These are phyloP conservation scores for Diachasmimorpha longicaudata DNA, from an alignment of 1,140 invertebrate species.

Conservation along the genomic window DNA sequence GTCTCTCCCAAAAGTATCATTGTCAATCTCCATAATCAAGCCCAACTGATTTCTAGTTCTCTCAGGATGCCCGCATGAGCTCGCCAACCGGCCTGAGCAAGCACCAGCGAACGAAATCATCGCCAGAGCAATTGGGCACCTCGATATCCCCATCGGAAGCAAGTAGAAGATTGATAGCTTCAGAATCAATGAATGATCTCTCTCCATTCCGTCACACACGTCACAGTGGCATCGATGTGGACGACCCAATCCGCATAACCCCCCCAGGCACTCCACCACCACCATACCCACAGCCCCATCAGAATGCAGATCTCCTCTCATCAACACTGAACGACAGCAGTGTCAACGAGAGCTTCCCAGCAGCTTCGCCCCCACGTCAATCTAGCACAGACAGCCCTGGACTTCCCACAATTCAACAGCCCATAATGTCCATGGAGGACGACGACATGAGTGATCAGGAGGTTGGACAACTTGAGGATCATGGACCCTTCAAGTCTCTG, in stretches of 20 bases:
- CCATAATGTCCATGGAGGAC: constrained; percentile 94
- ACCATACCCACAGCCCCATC: constrained; percentile 70
- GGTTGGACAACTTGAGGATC: constrained; percentile 72
- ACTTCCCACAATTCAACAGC: constrained; percentile 66
- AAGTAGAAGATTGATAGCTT: constrained; percentile 64
- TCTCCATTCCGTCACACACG: constrained; percentile 55
- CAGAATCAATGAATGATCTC: constrained; percentile 70
- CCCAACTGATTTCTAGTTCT: constrained; percentile 39
- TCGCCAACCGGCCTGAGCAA: constrained; percentile 56
- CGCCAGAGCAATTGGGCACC: constrained; percentile 69
- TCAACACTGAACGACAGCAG: constrained; percentile 47
- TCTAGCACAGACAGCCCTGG: constrained; percentile 46
- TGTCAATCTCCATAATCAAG: neutral
- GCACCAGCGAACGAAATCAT: constrained; percentile 74
- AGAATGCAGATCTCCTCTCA: constrained; percentile 48
- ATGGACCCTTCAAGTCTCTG: constrained; percentile 81
- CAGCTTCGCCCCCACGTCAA: constrained; percentile 42
- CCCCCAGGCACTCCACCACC: constrained; percentile 88
- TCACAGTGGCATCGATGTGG: constrained; percentile 37
- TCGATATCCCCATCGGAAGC: constrained; percentile 59
- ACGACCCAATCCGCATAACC: constrained; percentile 62
- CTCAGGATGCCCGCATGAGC: constrained; percentile 53
- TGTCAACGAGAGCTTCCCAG: constrained; percentile 40
- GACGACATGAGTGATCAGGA: constrained; percentile 82
- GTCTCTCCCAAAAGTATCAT: neutral